Conservation (phyloP, 2,888 invertebrate species). For the Erynnis tages region DNA sequence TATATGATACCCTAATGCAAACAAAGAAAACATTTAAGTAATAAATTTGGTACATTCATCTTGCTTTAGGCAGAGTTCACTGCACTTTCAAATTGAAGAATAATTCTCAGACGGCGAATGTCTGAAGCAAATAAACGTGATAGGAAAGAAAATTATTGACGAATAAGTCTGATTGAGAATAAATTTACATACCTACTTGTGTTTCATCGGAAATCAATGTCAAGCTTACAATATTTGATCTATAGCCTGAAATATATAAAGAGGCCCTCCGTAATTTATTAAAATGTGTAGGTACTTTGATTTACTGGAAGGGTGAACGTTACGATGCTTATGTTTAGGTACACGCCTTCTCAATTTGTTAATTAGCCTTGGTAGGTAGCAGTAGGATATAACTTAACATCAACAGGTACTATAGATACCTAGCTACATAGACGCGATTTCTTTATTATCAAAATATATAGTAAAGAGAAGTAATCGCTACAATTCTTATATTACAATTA, state of each 20-base stretch:
- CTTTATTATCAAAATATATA: too few species aligned
- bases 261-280: not conserved
- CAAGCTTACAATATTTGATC: not conserved
- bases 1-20: too few species aligned
- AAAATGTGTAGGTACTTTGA: not conserved
- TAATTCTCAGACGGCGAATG: not conserved
- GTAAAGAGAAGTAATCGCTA: too few species aligned
- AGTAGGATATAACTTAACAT: too few species aligned
- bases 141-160: not conserved
- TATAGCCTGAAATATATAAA: not conserved
- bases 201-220: not conserved
- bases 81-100: not conserved
- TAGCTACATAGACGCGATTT: too few species aligned
- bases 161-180: not conserved
- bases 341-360: too few species aligned
- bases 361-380: too few species aligned
- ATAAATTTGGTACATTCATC: not conserved
- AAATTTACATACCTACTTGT: conserved; percentile 1
- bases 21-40: too few species aligned
- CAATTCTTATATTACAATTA: too few species aligned
- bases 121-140: not conserved
- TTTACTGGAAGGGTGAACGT: not conserved
- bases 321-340: too few species aligned
- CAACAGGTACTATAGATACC: too few species aligned
- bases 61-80: not conserved